phyloP scores from a whole-genome alignment of 1,140 invertebrate genomes.

The Colletes gigas region DNA sequence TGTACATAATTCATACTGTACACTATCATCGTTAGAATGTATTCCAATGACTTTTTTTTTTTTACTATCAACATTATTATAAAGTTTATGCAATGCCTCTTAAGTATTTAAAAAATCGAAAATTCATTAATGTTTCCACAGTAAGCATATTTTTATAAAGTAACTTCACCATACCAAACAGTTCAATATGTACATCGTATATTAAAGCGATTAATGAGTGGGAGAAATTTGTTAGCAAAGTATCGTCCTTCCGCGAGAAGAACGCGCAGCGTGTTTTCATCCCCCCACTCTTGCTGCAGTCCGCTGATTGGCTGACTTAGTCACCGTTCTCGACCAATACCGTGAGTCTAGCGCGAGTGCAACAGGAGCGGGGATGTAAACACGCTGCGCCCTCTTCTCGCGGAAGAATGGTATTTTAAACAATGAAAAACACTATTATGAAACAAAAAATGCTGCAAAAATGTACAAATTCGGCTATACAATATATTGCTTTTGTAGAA shows the following conservation, averaged over 20 bases:
- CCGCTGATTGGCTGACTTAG: no score
- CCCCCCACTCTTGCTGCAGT: no score
- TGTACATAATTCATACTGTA: conserved; percentile 25
- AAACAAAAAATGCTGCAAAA: background rate
- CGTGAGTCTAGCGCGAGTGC: no score
- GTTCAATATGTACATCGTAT: conserved; percentile 4
- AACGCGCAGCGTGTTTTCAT: no score
- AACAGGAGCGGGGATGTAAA: no score
- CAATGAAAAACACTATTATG: background rate
- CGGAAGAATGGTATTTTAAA: background rate
- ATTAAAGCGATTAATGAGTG: conserved; percentile 10
- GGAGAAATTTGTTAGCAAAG: background rate
- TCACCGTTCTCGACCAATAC: no score
- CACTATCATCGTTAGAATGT: background rate
- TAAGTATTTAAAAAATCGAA: background rate
- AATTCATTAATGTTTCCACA: background rate
- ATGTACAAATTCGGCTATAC: background rate
- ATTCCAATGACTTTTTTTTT: background rate
- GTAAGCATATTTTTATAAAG: background rate
- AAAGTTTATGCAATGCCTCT: conserved; percentile 8
- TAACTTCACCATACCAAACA: conserved; percentile 11
- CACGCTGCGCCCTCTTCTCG: no score
- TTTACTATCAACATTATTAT: background rate
- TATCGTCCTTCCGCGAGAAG: no score
- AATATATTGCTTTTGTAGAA: conserved; percentile 25